Percentiles rank a stretch among this genome's conserved stretches.
Conservation (phyloP, 2,113 vertebrate genomes). For the Brachionichthys hirsutus region DNA sequence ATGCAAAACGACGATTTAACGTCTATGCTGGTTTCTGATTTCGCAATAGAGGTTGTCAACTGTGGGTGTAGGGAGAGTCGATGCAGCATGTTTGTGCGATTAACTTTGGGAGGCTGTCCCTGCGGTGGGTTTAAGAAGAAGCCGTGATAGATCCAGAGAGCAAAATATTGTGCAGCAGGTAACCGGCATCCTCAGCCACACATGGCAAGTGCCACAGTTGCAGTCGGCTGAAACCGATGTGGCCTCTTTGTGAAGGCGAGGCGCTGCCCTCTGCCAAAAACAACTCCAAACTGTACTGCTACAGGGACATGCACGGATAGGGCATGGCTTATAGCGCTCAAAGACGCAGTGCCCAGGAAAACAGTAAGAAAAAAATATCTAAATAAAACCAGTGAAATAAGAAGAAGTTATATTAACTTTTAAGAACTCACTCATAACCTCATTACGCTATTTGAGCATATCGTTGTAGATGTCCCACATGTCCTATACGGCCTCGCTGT, state of each 20-base stretch:
- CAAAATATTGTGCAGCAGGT: constrained; percentile 47
- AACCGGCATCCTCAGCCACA: constrained; percentile 60
- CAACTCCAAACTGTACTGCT: constrained; percentile 29
- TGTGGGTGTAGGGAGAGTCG: constrained; percentile 18
- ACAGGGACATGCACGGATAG: constrained; percentile 33
- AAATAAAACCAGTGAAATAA: too few relatives aligned
- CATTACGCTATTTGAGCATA: too few relatives aligned
- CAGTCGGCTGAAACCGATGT: constrained; percentile 77
- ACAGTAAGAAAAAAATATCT: too few relatives aligned
- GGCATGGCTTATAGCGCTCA: constrained; percentile 15
- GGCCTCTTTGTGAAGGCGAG: constrained; percentile 57
- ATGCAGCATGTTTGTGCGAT: constrained; percentile 26
- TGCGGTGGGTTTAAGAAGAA: constrained; percentile 66
- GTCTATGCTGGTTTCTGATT: constrained; percentile 84
- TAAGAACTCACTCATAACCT: too few relatives aligned
- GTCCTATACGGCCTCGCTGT: too few relatives aligned
- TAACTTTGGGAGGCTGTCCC: constrained; percentile 82
- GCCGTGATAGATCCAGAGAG: constrained; percentile 41
- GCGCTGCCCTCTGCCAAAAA: constrained; percentile 58
- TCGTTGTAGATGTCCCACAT: too few relatives aligned
- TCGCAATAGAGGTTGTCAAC: constrained; percentile 63
- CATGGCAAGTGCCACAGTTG: constrained; percentile 78
- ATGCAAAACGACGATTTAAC: constrained; percentile 66
- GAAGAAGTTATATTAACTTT: too few relatives aligned
- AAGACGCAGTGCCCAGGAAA: constrained; percentile 18